Evolutionary conservation across 2,888 invertebrate genomes (phyloP), one percentile per base, ranked within the genome.

Genomic region (Chymomyza fuscimana): DNA sequence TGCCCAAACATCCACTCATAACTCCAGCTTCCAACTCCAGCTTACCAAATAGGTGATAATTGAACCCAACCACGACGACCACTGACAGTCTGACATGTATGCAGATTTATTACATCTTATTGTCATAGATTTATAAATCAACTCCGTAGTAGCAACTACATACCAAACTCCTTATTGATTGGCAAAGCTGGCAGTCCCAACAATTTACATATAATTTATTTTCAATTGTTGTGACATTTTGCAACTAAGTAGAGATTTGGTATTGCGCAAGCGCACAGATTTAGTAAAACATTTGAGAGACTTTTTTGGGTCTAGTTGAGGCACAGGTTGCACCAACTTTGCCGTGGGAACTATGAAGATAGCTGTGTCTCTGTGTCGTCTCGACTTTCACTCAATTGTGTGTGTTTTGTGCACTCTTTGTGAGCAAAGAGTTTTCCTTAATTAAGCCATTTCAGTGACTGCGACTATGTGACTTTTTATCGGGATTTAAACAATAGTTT

Each of bases 191-290:
- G 62, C 61, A 67, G 36, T 7, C 40, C 15, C 5, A n/a, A 74
- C 86, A 84, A 86, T 85, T 85, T 85, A 82, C 85, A 85, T 85
- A 84, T 85, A 85, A 85, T 85, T 86, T 86, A 86, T 85, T 86
- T 81, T 69, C 86, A 85, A 86, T 85, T 86, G 86, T 81, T 85
- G 85, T 86, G 85, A 85, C 84, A 85, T 86, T 86, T 85, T 74
- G 72, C 73, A n/a, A 12, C 25, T 36, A 29, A 12, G 52, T 29
- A 29, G 52, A 7, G 15, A 54, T 32, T 63, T 63, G 69, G 59
- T 62, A 65, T 78, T 80, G 85, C 73, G 75, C 80, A 75, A 80
- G 64, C 70, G 58, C 40, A 46, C 2, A 46, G 12, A 46, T 10
- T 46, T 46, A 46, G 12, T 6, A 4, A 19, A 22, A 12, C 52